phyloP scores from a whole-genome alignment of 64 coral and sea anemone species.

The Stichodactyla helianthus region DNA sequence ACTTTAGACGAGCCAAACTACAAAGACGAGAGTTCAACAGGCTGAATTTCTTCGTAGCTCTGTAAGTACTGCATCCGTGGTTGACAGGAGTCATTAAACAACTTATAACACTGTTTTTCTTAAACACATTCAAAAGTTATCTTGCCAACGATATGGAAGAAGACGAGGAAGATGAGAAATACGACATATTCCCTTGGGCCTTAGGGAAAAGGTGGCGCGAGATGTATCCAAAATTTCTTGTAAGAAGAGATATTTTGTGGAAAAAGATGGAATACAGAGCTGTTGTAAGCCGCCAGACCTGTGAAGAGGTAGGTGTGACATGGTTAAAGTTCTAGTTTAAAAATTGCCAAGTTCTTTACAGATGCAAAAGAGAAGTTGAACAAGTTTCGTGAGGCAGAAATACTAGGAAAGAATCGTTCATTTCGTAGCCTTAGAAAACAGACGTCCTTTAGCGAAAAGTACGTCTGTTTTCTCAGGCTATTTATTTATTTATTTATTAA shows the following conservation, averaged over 20 bases:
- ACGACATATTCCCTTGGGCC: constrained; percentile 98
- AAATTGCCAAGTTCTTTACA: neutral
- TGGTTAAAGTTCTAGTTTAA: neutral
- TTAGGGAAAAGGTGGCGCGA: constrained; percentile 93
- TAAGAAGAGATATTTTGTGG: constrained; percentile 84
- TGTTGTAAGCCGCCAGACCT: constrained; percentile 88
- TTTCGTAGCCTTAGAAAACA: no score
- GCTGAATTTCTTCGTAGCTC: constrained; percentile 91
- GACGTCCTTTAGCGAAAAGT: no score
- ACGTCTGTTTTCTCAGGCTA: no score
- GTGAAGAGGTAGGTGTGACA: constrained; percentile 77
- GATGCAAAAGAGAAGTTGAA: neutral
- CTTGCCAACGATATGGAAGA: constrained; percentile 99
- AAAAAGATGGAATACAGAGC: constrained; percentile 87
- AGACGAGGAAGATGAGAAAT: constrained; percentile 98
- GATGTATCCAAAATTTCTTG: constrained; percentile 71
- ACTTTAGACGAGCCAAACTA: constrained; percentile 91
- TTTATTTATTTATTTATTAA: no score
- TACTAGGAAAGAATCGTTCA: no score
- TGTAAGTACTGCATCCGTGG: constrained; percentile 63
- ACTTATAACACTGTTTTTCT: constrained; percentile 7
- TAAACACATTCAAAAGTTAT: constrained; percentile 34
- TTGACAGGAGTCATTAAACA: neutral
- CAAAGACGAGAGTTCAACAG: constrained; percentile 86
- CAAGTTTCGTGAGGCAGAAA: no score